Base-by-base conservation (phyloP, 2,113 vertebrate genomes). In the Parus major region DNA sequence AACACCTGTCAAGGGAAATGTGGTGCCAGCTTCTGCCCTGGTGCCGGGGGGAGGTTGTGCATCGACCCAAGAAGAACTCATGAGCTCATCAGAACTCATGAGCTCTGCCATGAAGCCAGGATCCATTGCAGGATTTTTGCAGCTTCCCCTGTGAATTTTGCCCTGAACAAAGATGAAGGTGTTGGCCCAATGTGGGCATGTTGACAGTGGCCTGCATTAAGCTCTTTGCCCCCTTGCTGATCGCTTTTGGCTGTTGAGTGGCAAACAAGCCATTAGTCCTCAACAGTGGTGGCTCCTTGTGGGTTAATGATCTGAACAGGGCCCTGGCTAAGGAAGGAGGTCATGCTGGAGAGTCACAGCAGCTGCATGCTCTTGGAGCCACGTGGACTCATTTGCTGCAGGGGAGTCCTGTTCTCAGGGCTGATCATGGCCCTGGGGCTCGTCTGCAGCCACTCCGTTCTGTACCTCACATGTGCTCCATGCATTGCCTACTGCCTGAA, bases 241-340 rank as follows among this genome's bases (percentile, higher is more conserved):
- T 91, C 27, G 13, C 85, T 97, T 91, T 65, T 77, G 71, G 82
- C 82, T 73, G 88, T 11, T 53, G 52, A 11, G 28, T 60, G 19
- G 69, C 69, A 95, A 96, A 95, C 2, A 57, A 96, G 87, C 72
- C 84, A 92, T 97, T 96, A 91, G 88, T 90, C 50, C 28, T 29
- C 1, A 3, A 41, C 4, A 18, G 61, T 55, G 77, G 70, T 17
- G 5, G 50, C 33, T 82, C 9, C 63, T 82, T 55, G 5, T 81
- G 85, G 82, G 78, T 92, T 96, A 97, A 94, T 94, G 96, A 96
- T 92, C 79, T 77, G 91, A 94, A 23, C 44, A 21, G 84, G 80
- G 77, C 49, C 0, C 29, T 95, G 94, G 41, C 49, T 47, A 52
- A 93, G 82, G 76, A 78, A 72, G 90, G 83, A 81, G 72, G 60